These are phyloP conservation scores for Heptranchias perlo DNA, from an alignment of 2,113 vertebrate species.

Conservation along the genomic window DNA sequence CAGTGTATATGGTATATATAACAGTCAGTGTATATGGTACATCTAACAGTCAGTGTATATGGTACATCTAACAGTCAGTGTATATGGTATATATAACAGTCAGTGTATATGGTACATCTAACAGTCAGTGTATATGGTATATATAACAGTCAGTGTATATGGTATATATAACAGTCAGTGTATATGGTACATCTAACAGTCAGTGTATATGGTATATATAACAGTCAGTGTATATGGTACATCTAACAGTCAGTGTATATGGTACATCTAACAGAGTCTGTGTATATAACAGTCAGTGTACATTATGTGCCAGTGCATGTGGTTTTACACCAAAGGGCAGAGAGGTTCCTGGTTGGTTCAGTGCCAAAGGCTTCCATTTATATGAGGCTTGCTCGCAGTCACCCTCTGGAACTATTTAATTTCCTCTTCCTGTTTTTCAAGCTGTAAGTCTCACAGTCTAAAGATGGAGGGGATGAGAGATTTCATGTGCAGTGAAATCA, in stretches of 20 bases:
- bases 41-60: too few species aligned
- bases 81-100: too few species aligned
- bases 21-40: too few species aligned
- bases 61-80: too few species aligned
- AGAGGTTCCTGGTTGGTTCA: neutral
- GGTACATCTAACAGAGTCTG: neutral
- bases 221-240: too few species aligned
- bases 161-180: too few species aligned
- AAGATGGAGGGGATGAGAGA: neutral
- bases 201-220: too few species aligned
- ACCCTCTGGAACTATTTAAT: neutral
- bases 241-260: too few species aligned
- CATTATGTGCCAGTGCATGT: neutral
- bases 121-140: neutral
- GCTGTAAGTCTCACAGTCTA: neutral
- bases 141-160: too few species aligned
- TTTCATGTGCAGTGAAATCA: neutral
- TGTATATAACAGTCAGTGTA: neutral
- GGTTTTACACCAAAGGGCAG: neutral
- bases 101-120: too few species aligned
- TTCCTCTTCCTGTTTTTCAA: slow-evolving; percentile 3
- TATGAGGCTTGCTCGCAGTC: neutral
- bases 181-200: too few species aligned
- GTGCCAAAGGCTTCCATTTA: neutral
- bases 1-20: neutral